A percentile compares a stretch with the other conserved stretches of the same genome.
These are phyloP conservation scores for Lycocorax pyrrhopterus DNA, from an alignment of 2,113 vertebrate species.

Conservation along the genomic window DNA sequence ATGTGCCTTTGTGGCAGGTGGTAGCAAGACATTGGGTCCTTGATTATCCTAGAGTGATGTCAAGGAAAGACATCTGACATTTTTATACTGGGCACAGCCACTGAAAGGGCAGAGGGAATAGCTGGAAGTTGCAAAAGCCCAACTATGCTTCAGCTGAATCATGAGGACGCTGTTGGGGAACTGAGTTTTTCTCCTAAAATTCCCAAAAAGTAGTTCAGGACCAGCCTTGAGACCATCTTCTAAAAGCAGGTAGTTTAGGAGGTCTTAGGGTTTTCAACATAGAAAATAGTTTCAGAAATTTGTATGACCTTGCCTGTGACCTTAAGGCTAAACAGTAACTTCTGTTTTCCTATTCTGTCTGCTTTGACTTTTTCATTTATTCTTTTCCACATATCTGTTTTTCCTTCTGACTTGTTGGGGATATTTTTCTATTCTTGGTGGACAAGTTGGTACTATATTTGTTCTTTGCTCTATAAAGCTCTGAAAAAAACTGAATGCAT, in stretches of 20 bases:
- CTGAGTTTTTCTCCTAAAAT: not conserved
- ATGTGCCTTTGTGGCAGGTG: not conserved
- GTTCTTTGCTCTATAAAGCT: not conserved
- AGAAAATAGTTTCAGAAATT: not conserved
- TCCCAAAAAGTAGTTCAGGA: not conserved
- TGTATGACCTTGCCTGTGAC: not conserved
- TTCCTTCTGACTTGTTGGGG: not conserved
- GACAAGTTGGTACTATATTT: not conserved
- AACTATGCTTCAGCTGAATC: not conserved
- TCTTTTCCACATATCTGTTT: not conserved
- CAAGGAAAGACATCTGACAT: not conserved
- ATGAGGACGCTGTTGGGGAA: not conserved
- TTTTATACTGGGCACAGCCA: not conserved
- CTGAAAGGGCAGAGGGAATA: not conserved
- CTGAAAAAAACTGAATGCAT: not conserved
- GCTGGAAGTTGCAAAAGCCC: not conserved
- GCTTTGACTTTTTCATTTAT: not conserved
- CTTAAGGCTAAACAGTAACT: not conserved
- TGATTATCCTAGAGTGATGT: not conserved
- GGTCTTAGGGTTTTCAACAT: not conserved
- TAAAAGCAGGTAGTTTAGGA: not conserved
- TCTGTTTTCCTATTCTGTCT: not conserved
- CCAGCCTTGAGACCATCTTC: not conserved
- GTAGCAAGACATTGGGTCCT: not conserved
- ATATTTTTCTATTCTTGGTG: not conserved